phyloP scores from a whole-genome alignment of 2,888 invertebrate species.

The Phania funesta region DNA sequence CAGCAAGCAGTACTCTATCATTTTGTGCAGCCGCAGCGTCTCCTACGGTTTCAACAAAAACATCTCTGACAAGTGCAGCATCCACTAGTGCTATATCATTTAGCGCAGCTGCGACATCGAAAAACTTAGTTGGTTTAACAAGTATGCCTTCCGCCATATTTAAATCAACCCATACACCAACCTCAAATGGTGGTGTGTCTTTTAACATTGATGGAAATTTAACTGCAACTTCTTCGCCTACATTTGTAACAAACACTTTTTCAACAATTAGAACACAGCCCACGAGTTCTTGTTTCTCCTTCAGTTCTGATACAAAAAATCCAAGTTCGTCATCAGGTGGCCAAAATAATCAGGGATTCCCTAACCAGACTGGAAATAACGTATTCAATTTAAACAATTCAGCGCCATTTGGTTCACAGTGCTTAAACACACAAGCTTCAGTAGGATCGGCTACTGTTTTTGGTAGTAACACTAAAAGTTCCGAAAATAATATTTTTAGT shows the following conservation, averaged over 20 bases:
- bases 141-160: constrained; percentile 37
- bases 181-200: neutral
- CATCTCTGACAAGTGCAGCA: neutral
- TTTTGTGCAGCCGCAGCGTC: constrained; percentile 10
- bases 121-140: neutral
- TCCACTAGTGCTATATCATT: constrained; percentile 26
- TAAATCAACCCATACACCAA: constrained; percentile 19
- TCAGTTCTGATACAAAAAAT: neutral
- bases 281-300: neutral
- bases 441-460: constrained; percentile 2
- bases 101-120: neutral
- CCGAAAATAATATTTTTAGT: constrained; percentile 57
- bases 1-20: constrained; percentile 16
- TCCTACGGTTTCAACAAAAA: constrained; percentile 6
- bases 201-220: constrained; percentile 34
- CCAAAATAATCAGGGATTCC: neutral
- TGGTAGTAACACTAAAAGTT: neutral
- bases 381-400: constrained; percentile 13
- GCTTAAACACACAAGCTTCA: neutral
- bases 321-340: neutral
- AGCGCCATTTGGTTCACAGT: neutral
- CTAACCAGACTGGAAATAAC: constrained; percentile 22
- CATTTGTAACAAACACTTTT: constrained; percentile 24
- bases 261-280: neutral
- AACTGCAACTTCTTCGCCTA: constrained; percentile 37